Evolutionary conservation across 2,888 invertebrate species (phyloP), one percentile per base, ranked within the genome.

Genomic region (Troides oblongomaculatus): DNA sequence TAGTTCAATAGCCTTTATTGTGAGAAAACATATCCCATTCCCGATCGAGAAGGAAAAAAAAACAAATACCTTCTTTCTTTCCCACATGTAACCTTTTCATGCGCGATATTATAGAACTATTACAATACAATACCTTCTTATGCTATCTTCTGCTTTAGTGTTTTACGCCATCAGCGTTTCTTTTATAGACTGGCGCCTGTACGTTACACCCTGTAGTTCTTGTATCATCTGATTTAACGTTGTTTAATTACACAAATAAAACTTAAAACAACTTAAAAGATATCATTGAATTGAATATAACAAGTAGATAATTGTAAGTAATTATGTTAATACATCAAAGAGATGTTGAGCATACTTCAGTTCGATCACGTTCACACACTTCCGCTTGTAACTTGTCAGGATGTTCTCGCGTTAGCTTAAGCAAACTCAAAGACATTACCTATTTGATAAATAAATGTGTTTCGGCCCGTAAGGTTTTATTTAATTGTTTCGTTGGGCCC

Each of bases 381-480:
- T 50, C 50, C 14, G 50, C 50, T 50, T 50, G 5, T 18, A 1
- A 50, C 18, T 17, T 12, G 50, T 17, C 50, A 50, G 21, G n/a
- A 21, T 57, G 57, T 21, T 21, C 2, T 1, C 57, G 21, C 7
- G 8, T 57, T 64, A 57, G n/a, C n/a, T 21, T 64, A 56, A 56
- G 30, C 8, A 21, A 56, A 56, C 36, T 36, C 57, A 64, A 64
- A 64, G 64, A 64, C 36, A 64, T 21, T 57, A 50, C 50, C 0
- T 57, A 57, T 21, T 57, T 4, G 57, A 21, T 57, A 50, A 46
- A 14, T 50, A 18, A 14, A 14, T 50, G 46, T 46, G 50, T 50
- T 14, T 18, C 5, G 50, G 14, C 50, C 14, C 17, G 17, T 50
- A 50, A 50, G 50, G 5, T 50, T 14, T 50, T 18, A 50, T 50